Evolutionary conservation across 1,140 invertebrate genomes (phyloP), one percentile per base, ranked within the genome.

Genomic region (Lamellibrachia luymesi): DNA sequence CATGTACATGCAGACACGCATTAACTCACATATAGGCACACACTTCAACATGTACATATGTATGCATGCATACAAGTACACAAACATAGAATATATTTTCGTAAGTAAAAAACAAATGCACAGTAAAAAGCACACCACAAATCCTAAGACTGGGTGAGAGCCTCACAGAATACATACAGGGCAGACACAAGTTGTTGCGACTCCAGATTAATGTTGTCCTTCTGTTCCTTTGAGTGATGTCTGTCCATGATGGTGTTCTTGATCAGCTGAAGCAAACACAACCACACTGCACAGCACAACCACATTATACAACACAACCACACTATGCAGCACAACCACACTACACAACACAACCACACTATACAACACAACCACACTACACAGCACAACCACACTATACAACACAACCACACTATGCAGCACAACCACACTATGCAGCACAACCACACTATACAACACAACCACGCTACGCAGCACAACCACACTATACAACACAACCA

Each of bases 241-340:
- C n/a, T 93, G 2, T 90, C 80, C 51, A 93, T 93, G 25, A 93
- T 93, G 5, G 92, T 93, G 51, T 93, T 93, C 51, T 93, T 93
- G 5, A 93, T 50, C 49, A 89, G 52, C 92, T 93, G 27, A 50
- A 64, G 27, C 27, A 92, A 64, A 10, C 25, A n/a, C 38, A 38
- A 38, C 38, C 38, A 38, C 38, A 38, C 38, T 38, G 1, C 38
- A 38, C 38, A 38, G 38, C 38, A 38, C 38, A 38, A 38, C 38
- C 38, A 38, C 38, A 38, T 38, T 38, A 38, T 38, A 38, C 38
- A 38, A 38, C 38, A 38, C 38, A 38, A 38, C 38, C 38, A 38
- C 38, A 38, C 38, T 38, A 38, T 38, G 1, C 38, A 38, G 38
- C 38, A 38, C 38, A 38, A 38, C 38, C 38, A 38, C 38, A 38